Evolutionary conservation across 2,113 vertebrate genomes (phyloP), one percentile per base, ranked within the genome.

Genomic region (Rhipidura dahli): DNA sequence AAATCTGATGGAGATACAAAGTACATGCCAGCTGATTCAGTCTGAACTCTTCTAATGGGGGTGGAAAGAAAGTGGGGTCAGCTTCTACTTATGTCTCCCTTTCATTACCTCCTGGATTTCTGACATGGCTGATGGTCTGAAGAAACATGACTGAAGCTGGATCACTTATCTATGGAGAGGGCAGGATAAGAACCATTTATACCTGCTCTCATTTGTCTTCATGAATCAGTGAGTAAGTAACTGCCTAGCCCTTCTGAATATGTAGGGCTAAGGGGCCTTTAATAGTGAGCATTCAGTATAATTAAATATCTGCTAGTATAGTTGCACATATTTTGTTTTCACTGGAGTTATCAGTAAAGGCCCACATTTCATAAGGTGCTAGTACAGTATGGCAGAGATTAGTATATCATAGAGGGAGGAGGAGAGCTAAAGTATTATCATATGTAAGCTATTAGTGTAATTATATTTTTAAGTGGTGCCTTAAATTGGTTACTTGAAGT

Each of bases 401-500:
- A 83, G 86, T 96, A 81, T 87, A 93, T 79, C 66, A 85, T 40
- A 66, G 87, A 93, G 72, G 79, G 83, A 96, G 80, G 76, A 91
- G 75, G 79, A 95, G 70, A 70, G 37, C 57, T 89, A 94, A 94
- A 85, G 37, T 89, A 94, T 78, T 85, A 50, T 91, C 89, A 70
- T 76, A 60, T 91, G 95, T 94, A 93, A 93, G 88, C 95, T 94
- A 89, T 97, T 96, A 96, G 83, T 64, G 69, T 94, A 91, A 97
- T 96, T 92, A 90, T 94, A 83, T 95, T 93, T 94, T 96, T 84
- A 96, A 95, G 83, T 86, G 22, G 35, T 70, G 57, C 80, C 88
- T 95, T 91, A 95, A 97, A 96, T 87, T 94, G 84, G 76, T 97
- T 89, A 75, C 94, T 95, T 65, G 69, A 90, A 93, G 69, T 57